Conservation (phyloP, 2,888 invertebrate genomes). For the Cheilosia impressa region DNA sequence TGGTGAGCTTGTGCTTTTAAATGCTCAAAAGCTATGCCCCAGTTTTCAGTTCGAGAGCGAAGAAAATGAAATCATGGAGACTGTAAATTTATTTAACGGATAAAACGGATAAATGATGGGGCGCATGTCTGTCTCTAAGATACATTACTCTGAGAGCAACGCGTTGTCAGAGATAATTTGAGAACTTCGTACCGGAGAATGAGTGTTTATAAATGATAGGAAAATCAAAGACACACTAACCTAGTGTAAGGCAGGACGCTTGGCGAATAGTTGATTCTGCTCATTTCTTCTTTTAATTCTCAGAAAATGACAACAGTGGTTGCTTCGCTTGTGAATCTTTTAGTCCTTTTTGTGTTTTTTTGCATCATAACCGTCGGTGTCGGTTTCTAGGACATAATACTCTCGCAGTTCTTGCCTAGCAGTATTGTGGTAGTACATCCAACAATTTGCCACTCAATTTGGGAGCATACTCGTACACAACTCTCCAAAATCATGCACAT, state of each 20-base stretch:
- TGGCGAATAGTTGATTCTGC: constrained; percentile 37
- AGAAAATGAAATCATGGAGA: constrained; percentile 19
- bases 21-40: constrained; percentile 61
- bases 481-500: constrained; percentile 70
- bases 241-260: constrained; percentile 57
- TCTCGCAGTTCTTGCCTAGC: constrained; percentile 61
- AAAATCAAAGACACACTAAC: constrained; percentile 61
- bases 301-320: constrained; percentile 57
- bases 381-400: constrained; percentile 71
- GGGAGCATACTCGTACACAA: constrained; percentile 49
- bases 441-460: constrained; percentile 75
- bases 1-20: constrained; percentile 52
- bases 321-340: constrained; percentile 45
- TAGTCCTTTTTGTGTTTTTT: constrained; percentile 52
- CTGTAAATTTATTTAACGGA: constrained; percentile 13
- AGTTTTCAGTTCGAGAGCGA: constrained; percentile 33
- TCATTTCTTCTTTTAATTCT: constrained; percentile 61
- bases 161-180: constrained; percentile 1
- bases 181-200: constrained; percentile 1
- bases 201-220: constrained; percentile 6
- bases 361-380: constrained; percentile 47
- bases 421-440: constrained; percentile 69
- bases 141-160: constrained; percentile 27
- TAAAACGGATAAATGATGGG: constrained; percentile 46
- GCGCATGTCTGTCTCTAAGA: constrained; percentile 57